These are phyloP conservation scores for Pterocles burchelli DNA, from an alignment of 2,113 vertebrate species.

Conservation along the genomic window DNA sequence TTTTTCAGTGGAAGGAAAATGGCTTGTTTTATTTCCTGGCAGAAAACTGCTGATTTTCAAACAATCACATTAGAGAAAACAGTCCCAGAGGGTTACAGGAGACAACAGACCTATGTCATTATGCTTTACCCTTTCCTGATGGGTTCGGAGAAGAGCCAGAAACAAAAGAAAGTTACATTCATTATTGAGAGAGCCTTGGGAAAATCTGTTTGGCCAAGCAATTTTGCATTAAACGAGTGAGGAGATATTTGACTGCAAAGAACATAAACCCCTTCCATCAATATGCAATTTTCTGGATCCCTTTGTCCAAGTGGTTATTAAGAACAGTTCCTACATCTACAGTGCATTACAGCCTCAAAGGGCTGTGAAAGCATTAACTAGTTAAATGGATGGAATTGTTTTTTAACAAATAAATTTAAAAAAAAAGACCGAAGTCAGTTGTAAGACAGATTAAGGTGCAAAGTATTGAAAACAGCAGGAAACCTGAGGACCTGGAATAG, in stretches of 20 bases:
- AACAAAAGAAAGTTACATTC: conserved; percentile 55
- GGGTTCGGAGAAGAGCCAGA: conserved; percentile 50
- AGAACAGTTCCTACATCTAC: conserved; percentile 44
- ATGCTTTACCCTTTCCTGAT: conserved; percentile 52
- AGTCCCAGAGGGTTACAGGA: conserved; percentile 50
- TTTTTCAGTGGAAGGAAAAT: conserved; percentile 36
- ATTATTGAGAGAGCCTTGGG: conserved; percentile 42
- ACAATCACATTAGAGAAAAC: conserved; percentile 45
- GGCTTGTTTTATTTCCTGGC: conserved; percentile 46
- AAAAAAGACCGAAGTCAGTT: background rate
- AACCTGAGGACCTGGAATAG: conserved; percentile 7
- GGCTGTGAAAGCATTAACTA: conserved; percentile 14
- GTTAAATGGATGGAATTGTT: conserved; percentile 39
- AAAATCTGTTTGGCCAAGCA: conserved; percentile 63
- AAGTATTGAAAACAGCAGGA: conserved; percentile 62
- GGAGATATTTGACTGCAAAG: conserved; percentile 60
- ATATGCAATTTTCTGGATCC: conserved; percentile 60
- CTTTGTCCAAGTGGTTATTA: conserved; percentile 62
- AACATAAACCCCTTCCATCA: conserved; percentile 61
- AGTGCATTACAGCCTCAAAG: conserved; percentile 26
- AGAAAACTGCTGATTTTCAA: conserved; percentile 54
- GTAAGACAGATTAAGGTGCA: conserved; percentile 45
- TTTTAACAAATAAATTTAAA: background rate
- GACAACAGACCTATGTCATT: conserved; percentile 52
- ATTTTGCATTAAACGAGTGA: conserved; percentile 44